Evolutionary conservation across 2,113 vertebrate genomes (phyloP).

Genomic region (Otus sunia): DNA sequence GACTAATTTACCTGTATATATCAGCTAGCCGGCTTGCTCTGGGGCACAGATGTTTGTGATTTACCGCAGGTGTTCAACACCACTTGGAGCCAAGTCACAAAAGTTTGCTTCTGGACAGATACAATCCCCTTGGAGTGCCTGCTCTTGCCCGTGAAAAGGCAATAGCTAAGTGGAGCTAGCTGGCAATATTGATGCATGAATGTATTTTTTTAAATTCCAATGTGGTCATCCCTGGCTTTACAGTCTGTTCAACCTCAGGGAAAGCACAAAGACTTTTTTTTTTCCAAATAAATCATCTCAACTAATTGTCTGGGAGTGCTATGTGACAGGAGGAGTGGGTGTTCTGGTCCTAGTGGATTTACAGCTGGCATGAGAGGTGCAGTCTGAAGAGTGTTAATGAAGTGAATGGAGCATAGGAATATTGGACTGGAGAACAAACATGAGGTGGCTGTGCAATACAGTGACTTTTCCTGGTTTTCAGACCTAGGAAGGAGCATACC

Average conservation of each 20-base stretch:
- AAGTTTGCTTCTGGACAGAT: not conserved
- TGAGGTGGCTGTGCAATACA: not conserved
- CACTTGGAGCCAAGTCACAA: not conserved
- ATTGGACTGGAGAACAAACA: not conserved
- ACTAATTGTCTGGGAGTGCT: not conserved
- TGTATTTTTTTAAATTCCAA: not conserved
- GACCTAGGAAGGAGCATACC: not conserved
- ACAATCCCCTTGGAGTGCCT: not conserved
- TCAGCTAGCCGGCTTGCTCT: not conserved
- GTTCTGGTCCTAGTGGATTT: not conserved
- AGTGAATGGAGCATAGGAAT: not conserved
- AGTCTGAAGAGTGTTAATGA: not conserved
- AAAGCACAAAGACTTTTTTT: not conserved
- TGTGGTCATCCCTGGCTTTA: not conserved
- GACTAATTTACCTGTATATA: not conserved
- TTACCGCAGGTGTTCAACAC: not conserved
- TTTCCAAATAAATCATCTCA: not conserved
- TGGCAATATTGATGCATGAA: not conserved
- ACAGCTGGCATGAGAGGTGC: not conserved
- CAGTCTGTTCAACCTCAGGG: not conserved
- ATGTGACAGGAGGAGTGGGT: not conserved
- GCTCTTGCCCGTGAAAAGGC: not conserved
- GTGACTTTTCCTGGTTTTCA: not conserved
- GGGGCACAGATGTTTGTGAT: not conserved
- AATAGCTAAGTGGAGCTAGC: not conserved